Conservation (phyloP, 23 tunicate species). For the Aplidium turbinatum region DNA sequence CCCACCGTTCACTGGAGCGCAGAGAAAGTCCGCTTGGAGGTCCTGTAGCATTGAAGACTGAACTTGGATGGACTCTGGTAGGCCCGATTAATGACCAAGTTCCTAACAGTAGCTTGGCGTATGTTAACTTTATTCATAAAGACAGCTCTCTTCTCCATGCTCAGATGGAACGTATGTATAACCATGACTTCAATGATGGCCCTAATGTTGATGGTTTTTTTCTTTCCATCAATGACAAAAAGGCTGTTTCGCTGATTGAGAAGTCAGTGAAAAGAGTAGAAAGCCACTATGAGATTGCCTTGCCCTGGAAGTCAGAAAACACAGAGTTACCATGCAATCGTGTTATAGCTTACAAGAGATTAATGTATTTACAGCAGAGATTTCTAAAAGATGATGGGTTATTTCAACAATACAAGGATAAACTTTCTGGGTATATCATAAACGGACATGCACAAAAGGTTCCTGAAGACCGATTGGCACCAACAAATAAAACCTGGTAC, state of each 20-base stretch:
- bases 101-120: no score
- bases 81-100: no score
- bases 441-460: constrained; percentile 10
- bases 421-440: constrained; percentile 7
- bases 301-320: constrained; percentile 1
- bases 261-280: neutral
- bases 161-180: no score
- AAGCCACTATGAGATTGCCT: constrained; percentile 11
- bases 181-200: no score
- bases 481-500: constrained; percentile 11
- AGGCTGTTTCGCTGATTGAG: neutral
- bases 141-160: no score
- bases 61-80: no score
- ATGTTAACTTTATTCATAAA: no score
- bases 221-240: neutral
- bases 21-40: neutral
- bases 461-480: neutral
- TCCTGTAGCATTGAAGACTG: neutral
- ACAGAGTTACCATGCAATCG: constrained; percentile 23
- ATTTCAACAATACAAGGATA: constrained; percentile 9
- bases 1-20: neutral
- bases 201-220: neutral
- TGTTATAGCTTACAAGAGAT: constrained; percentile 15
- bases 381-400: neutral
- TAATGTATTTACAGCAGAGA: constrained; percentile 1